Evolutionary conservation across 2,888 invertebrate genomes (phyloP), one percentile per base, ranked within the genome.

Genomic region (Cephus rjabovi): DNA sequence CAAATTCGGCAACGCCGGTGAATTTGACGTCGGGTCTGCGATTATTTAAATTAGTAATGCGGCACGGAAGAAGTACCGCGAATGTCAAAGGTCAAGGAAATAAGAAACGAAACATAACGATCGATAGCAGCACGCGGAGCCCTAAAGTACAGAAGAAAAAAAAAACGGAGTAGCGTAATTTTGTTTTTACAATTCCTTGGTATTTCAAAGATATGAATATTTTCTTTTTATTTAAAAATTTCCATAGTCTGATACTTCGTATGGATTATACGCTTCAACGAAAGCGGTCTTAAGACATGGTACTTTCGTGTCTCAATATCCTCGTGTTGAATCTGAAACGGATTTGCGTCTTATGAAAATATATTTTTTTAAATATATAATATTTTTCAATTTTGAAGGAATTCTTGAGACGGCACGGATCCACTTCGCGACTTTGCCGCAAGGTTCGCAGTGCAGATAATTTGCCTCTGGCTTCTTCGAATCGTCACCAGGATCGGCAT

Each of bases 391-490:
- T 73, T 71, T 84, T 83, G 4, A 81, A 91, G 87, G 96, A 96
- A 92, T 96, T 96, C 89, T 92, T 96, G 87, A 93, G 96, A 76
- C 93, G 96, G 79, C 96, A 96, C 89, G 96, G 96, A 37, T 96
- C 96, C 30, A 96, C 96, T 87, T 96, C 96, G 77, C 95, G 94
- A 85, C 92, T 96, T 79, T 96, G 96, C 90, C 94, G 96, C 69
- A 96, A 96, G 92, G 96, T 96, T 84, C 95, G 96, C 87, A 95
- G 95, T 91, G 95, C 95, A 81, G 95, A 95, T 89, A 95, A 95
- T 89, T 93, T 95, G 78, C 94, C 92, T 84, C 91, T 92, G 89
- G 93, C 87, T 87, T 93, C 91, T 79, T 87, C 86, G 71, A 89
- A 82, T 82, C 87, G 86, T 56, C 90, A 88, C 9, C 87, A 86